Conservation (phyloP, 2,113 vertebrate genomes). For the Numenius arquata region DNA sequence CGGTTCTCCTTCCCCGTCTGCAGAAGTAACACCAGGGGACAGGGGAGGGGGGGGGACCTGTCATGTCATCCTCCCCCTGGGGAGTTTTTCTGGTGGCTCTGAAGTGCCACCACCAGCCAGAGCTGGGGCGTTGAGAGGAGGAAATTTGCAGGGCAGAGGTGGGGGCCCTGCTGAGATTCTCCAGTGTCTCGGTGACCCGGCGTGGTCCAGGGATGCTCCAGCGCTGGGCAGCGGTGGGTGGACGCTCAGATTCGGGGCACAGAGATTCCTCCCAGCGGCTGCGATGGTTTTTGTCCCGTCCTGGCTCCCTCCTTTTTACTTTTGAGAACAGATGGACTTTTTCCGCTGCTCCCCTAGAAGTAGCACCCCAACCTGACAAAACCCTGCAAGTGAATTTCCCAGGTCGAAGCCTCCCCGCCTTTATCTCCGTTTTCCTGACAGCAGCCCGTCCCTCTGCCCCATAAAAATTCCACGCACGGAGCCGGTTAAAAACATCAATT, state of each 20-base stretch:
- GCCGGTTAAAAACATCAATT: conserved; percentile 75
- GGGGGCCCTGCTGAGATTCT: neutral
- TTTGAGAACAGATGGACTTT: neutral
- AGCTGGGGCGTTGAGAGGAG: neutral
- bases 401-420: neutral
- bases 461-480: conserved; percentile 55
- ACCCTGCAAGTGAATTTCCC: neutral
- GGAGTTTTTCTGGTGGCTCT: neutral
- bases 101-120: neutral
- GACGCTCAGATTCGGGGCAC: neutral
- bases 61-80: neutral
- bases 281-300: neutral
- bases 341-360: fast-evolving
- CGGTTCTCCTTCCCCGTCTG: neutral
- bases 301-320: neutral
- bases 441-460: conserved; percentile 12
- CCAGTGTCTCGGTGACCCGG: fast-evolving
- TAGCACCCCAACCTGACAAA: neutral
- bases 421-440: neutral
- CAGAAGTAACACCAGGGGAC: neutral
- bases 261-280: neutral
- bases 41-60: neutral
- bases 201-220: neutral
- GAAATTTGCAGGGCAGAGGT: neutral
- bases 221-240: fast-evolving